phyloP scores from a whole-genome alignment of 2,113 vertebrate species.

The Hemicordylus capensis region DNA sequence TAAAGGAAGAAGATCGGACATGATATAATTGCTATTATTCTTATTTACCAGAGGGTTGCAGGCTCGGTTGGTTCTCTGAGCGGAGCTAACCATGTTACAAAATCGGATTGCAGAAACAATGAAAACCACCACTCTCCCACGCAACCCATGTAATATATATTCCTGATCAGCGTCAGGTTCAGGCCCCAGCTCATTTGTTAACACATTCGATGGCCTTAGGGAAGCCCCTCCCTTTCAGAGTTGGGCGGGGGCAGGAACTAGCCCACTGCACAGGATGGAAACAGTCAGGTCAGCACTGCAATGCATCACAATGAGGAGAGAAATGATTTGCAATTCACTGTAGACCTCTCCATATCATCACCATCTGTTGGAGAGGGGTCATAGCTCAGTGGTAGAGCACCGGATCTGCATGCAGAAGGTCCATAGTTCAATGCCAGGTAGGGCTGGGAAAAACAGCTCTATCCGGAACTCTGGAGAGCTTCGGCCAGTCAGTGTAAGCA shows the following conservation, averaged over 20 bases:
- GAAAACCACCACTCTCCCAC: neutral
- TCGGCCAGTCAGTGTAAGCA: too few relatives aligned
- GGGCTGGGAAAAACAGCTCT: too few relatives aligned
- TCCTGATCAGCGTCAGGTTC: neutral
- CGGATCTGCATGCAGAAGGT: too few relatives aligned
- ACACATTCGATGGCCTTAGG: neutral
- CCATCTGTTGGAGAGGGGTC: too few relatives aligned
- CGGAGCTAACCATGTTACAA: neutral
- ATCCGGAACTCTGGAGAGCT: too few relatives aligned
- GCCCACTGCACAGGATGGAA: neutral
- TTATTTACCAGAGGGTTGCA: constrained; percentile 20
- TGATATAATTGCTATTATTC: constrained; percentile 24
- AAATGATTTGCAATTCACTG: neutral
- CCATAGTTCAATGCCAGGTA: too few relatives aligned
- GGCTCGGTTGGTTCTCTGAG: neutral
- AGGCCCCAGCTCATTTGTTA: neutral
- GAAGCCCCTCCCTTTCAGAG: too few relatives aligned
- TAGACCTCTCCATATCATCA: too few relatives aligned
- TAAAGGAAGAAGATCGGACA: neutral
- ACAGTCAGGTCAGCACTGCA: neutral
- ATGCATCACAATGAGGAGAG: neutral
- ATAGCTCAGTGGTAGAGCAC: too few relatives aligned
- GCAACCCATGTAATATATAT: neutral
- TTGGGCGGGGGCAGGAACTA: too few relatives aligned
- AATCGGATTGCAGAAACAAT: neutral